Evolutionary conservation across 2,113 vertebrate genomes (phyloP).

Genomic region (Scatophagus argus): DNA sequence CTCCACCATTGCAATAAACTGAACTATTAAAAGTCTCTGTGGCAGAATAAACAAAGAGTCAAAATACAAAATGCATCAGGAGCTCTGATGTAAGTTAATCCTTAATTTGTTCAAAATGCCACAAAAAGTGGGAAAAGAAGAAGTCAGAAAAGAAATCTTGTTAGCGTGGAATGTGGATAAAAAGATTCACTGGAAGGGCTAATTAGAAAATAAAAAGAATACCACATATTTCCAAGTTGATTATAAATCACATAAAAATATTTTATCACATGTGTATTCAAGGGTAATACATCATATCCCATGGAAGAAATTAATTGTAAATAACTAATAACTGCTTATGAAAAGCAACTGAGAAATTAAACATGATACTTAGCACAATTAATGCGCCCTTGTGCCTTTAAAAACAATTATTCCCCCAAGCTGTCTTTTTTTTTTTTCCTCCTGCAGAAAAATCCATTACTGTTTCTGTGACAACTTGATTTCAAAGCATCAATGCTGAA

Average conservation of each 20-base stretch:
- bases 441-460: constrained; percentile 13
- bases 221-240: constrained; percentile 9
- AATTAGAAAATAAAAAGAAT: constrained; percentile 23
- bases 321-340: constrained; percentile 34
- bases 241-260: constrained; percentile 8
- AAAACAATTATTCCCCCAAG: constrained; percentile 46
- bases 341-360: neutral
- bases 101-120: constrained; percentile 3
- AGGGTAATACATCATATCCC: constrained; percentile 7
- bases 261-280: constrained; percentile 30
- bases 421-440: constrained; percentile 11
- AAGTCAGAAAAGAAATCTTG: neutral
- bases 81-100: constrained; percentile 26
- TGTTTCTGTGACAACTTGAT: constrained; percentile 71
- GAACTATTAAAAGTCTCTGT: constrained; percentile 28
- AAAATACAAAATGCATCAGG: constrained; percentile 19
- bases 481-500: constrained; percentile 55
- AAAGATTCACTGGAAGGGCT: neutral
- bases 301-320: constrained; percentile 25
- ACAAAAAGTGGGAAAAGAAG: neutral
- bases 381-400: constrained; percentile 22
- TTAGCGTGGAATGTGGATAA: neutral
- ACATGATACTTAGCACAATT: constrained; percentile 31
- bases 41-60: constrained; percentile 13
- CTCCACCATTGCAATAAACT: constrained; percentile 37